Conservation (phyloP, 1,140 invertebrate species). For the Monomorium pharaonis region DNA sequence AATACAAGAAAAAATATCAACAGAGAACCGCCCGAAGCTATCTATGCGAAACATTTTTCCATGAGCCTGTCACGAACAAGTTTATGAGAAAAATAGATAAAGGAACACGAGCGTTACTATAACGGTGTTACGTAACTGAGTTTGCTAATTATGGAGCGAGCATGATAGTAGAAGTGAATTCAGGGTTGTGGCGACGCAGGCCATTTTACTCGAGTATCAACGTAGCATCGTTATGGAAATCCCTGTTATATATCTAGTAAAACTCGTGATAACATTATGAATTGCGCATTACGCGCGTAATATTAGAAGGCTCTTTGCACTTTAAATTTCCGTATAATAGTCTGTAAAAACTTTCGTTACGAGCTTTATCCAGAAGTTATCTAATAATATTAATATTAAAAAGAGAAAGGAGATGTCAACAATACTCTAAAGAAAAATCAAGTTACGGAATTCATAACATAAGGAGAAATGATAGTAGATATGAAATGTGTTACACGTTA, state of each 20-base stretch:
- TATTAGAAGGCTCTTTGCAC: conserved; percentile 56
- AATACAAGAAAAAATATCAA: background rate
- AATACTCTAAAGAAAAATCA: background rate
- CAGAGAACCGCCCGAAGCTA: conserved; percentile 2
- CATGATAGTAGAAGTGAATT: conserved; percentile 72
- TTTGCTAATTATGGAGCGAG: conserved; percentile 72
- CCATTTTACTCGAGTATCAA: conserved; percentile 63
- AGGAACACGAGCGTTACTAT: conserved; percentile 36
- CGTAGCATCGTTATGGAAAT: conserved; percentile 69
- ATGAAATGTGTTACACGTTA: background rate
- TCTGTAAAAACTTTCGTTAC: conserved; percentile 23
- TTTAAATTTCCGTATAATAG: conserved; percentile 51
- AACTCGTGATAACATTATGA: conserved; percentile 69
- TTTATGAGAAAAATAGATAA: conserved; percentile 47
- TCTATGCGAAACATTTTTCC: conserved; percentile 36
- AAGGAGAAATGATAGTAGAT: background rate
- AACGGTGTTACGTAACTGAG: conserved; percentile 68
- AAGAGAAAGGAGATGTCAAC: background rate
- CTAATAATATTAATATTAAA: background rate
- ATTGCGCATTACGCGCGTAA: conserved; percentile 41
- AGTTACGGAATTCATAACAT: background rate
- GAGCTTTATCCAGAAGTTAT: conserved; percentile 27
- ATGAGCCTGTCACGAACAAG: conserved; percentile 42
- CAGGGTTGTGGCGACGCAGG: conserved; percentile 66
- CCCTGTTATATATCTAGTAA: conserved; percentile 69